These are phyloP conservation scores for Anas platyrhynchos DNA, from an alignment of 2,113 vertebrate species.

Conservation along the genomic window DNA sequence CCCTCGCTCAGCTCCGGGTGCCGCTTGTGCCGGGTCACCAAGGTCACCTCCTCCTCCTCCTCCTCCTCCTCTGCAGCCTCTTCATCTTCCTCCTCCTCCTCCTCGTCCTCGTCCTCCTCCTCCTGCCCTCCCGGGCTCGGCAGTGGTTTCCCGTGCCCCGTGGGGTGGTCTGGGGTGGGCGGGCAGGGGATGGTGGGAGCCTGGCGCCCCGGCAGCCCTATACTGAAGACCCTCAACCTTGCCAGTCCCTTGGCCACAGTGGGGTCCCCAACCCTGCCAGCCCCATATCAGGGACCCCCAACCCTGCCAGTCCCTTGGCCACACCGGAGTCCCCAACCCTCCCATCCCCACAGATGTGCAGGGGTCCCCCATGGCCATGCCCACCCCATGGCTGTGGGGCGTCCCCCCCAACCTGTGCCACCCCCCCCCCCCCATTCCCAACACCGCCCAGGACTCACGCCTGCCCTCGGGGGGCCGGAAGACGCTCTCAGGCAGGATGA, in stretches of 20 bases:
- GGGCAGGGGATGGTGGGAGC: not conserved
- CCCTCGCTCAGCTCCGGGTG: constrained; percentile 81
- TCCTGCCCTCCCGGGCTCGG: not conserved
- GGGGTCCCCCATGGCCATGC: not conserved
- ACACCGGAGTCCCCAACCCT: not conserved
- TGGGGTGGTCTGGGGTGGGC: not conserved
- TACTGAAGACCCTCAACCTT: too few species aligned
- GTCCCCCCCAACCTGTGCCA: not conserved
- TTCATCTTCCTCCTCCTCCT: not conserved
- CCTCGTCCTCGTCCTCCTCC: not conserved
- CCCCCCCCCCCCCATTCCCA: not conserved
- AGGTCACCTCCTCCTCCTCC: constrained; percentile 56
- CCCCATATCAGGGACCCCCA: not conserved
- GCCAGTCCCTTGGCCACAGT: not conserved
- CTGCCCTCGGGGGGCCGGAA: constrained; percentile 77
- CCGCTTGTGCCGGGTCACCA: constrained; percentile 78
- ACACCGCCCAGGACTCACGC: not conserved
- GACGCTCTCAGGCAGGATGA: constrained; percentile 88
- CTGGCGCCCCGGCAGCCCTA: not conserved
- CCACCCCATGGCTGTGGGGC: not conserved
- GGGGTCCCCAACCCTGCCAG: not conserved
- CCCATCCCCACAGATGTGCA: not conserved
- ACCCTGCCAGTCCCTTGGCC: not conserved
- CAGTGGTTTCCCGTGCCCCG: not conserved
- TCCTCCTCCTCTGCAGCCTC: not conserved